phyloP scores from a whole-genome alignment of 2,888 invertebrate genomes.

The Eutolmus rufibarbis region DNA sequence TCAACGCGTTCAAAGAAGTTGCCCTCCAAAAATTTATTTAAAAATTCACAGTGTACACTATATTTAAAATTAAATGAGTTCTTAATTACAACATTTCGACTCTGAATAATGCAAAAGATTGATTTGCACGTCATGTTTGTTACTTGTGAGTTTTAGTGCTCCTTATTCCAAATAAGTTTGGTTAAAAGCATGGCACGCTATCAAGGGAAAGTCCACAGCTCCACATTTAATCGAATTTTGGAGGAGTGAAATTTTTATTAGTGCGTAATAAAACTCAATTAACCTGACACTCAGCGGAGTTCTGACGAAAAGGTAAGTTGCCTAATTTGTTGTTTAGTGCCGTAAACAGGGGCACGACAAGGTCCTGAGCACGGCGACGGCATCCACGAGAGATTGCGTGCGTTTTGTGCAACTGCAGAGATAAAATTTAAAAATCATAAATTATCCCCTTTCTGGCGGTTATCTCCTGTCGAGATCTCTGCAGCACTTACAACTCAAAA shows the following conservation, averaged over 20 bases:
- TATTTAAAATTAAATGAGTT: too few species aligned
- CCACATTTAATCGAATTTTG: not conserved
- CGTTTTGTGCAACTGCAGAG: constrained; percentile 49
- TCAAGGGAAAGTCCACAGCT: not conserved
- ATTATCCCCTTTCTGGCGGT: constrained; percentile 49
- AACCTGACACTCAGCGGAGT: constrained; percentile 44
- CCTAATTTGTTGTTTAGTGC: constrained; percentile 50
- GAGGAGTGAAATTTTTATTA: not conserved
- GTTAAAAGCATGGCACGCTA: not conserved
- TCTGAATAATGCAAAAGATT: too few species aligned
- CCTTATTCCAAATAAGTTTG: too few species aligned
- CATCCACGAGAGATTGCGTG: constrained; percentile 45
- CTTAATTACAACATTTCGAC: too few species aligned
- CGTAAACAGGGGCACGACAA: constrained; percentile 50
- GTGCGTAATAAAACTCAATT: not conserved
- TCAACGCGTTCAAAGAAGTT: too few species aligned
- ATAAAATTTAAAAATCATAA: constrained; percentile 50
- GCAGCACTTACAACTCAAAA: not conserved
- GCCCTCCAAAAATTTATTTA: too few species aligned
- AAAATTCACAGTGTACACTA: too few species aligned
- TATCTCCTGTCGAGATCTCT: constrained; percentile 44
- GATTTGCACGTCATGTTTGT: too few species aligned
- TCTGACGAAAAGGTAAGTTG: constrained; percentile 48
- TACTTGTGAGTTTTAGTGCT: too few species aligned
- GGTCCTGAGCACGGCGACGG: not conserved